Percentiles rank a stretch among this genome's conserved stretches.
Conservation (phyloP, 2,888 invertebrate genomes). For the Scaptodrosophila latifasciaeformis region DNA sequence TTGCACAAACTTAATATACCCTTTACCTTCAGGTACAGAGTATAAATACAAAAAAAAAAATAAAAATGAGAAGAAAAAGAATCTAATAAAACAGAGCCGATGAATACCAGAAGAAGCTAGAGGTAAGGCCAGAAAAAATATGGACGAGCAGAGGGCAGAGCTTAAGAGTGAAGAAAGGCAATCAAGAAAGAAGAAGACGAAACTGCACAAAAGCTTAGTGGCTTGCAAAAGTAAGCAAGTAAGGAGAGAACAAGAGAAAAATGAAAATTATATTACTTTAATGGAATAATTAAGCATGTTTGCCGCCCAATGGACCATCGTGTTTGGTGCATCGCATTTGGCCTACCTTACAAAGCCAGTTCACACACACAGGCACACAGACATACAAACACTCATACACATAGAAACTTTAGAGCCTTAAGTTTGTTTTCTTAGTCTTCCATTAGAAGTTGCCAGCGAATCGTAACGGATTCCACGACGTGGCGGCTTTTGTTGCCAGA, state of each 20-base stretch:
- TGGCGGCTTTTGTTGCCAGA: constrained; percentile 13
- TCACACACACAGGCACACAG: constrained; percentile 1
- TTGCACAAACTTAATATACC: too few relatives aligned
- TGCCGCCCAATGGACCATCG: constrained; percentile 28
- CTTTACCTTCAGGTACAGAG: too few relatives aligned
- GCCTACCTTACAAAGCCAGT: too few relatives aligned
- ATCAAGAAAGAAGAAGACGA: too few relatives aligned
- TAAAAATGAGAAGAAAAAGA: background rate
- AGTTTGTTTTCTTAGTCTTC: constrained; percentile 59
- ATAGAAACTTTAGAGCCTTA: constrained; percentile 22
- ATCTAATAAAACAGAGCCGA: too few relatives aligned
- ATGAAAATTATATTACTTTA: constrained; percentile 47
- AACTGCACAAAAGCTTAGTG: background rate
- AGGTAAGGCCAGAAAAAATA: too few relatives aligned
- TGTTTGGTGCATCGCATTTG: too few relatives aligned
- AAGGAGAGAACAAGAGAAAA: background rate
- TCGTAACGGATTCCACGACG: constrained; percentile 13
- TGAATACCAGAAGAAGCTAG: too few relatives aligned
- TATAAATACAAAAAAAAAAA: background rate
- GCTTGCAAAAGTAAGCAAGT: background rate
- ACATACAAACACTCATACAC: constrained; percentile 15
- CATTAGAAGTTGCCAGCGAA: constrained; percentile 28
- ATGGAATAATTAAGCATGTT: constrained; percentile 69
- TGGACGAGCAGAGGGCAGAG: too few relatives aligned
- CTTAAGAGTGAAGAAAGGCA: too few relatives aligned